phyloP scores from a whole-genome alignment of 2,797 vertebrate species.

The Staurois parvus region DNA sequence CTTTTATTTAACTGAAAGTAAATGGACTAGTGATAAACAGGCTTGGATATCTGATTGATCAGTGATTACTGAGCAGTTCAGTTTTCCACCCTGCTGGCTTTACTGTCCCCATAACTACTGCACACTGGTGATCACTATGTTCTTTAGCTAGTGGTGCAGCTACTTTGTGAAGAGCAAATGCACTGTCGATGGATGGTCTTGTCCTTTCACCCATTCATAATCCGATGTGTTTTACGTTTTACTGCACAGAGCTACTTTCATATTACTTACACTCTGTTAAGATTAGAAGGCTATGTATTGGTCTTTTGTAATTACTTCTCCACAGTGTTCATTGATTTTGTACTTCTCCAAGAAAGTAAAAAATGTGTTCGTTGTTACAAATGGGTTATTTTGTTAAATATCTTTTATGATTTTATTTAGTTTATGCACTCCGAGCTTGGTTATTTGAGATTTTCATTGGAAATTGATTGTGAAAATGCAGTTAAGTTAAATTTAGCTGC shows the following conservation, averaged over 20 bases:
- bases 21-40: neutral
- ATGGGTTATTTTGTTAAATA: constrained; percentile 31
- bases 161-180: neutral
- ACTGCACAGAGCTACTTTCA: constrained; percentile 23
- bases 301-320: constrained; percentile 27
- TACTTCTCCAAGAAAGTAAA: constrained; percentile 12
- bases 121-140: neutral
- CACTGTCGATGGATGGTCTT: neutral
- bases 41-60: neutral
- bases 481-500: neutral
- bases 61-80: neutral
- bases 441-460: neutral
- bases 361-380: constrained; percentile 26
- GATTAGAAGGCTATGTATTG: constrained; percentile 10
- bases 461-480: neutral
- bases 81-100: neutral
- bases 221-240: constrained; percentile 5
- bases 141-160: neutral
- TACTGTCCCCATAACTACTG: neutral
- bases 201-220: constrained; percentile 20
- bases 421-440: neutral
- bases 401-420: constrained; percentile 18
- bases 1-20: neutral
- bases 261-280: constrained; percentile 24
- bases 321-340: constrained; percentile 34